Evolutionary conservation across 2,113 vertebrate species (phyloP).

Genomic region (Menura novaehollandiae): DNA sequence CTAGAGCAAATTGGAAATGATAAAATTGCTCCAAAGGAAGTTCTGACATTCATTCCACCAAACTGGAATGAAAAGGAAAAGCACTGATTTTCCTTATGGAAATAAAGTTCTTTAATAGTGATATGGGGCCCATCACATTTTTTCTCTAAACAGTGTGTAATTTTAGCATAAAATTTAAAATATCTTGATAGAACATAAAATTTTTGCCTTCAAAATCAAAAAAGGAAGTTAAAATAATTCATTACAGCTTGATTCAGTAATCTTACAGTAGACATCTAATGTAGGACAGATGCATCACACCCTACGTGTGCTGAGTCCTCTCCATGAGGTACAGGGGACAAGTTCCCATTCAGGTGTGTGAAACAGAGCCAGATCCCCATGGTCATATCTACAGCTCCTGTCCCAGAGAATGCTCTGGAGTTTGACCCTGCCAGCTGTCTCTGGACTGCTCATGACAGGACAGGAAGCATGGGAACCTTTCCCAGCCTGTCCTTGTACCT

Average conservation of each 20-base stretch:
- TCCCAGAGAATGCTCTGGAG: not conserved
- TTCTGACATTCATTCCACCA: not conserved
- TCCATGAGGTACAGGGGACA: not conserved
- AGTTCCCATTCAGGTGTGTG: not conserved
- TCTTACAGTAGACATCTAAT: not conserved
- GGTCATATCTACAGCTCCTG: not conserved
- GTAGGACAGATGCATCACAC: not conserved
- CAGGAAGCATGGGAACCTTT: not conserved
- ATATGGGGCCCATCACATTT: not conserved
- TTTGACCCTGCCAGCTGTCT: not conserved
- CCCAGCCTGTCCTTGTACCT: not conserved
- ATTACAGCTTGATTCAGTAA: not conserved
- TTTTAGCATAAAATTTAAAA: not conserved
- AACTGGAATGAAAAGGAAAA: not conserved
- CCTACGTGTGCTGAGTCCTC: not conserved
- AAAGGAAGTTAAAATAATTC: not conserved
- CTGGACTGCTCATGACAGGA: rapidly evolving
- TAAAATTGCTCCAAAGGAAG: not conserved
- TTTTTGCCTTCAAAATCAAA: not conserved
- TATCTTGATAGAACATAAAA: not conserved
- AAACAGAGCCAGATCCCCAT: not conserved
- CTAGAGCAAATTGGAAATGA: not conserved
- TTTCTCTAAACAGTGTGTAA: not conserved
- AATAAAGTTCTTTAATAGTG: not conserved
- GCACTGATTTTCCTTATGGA: not conserved